These are phyloP conservation scores for Drosophila nigromelanica DNA, from an alignment of 1,140 invertebrate species.

Conservation along the genomic window DNA sequence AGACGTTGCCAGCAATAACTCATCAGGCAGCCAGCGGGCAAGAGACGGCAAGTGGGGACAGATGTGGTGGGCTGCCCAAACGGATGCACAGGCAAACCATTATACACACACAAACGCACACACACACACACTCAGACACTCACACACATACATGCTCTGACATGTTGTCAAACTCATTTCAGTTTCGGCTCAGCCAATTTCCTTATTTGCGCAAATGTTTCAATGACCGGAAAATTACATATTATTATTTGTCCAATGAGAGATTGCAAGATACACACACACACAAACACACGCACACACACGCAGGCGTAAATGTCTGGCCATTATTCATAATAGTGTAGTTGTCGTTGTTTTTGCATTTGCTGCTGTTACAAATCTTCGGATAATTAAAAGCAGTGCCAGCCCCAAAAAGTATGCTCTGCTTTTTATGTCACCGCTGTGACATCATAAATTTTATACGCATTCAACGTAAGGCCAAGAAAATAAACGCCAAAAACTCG, in stretches of 20 bases:
- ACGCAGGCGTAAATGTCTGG: conserved; percentile 35
- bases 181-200: conserved; percentile 62
- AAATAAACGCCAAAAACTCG: not conserved
- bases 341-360: conserved; percentile 22
- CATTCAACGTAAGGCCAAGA: no score
- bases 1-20: conserved; percentile 66
- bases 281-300: conserved; percentile 7
- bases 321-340: conserved; percentile 63
- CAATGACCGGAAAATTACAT: conserved; percentile 80
- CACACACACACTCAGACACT: conserved; percentile 13
- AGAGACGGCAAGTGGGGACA: not conserved
- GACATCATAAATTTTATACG: conserved; percentile 68
- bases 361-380: conserved; percentile 39
- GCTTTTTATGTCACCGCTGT: conserved; percentile 41
- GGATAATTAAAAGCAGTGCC: conserved; percentile 65
- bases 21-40: conserved; percentile 34
- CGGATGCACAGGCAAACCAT: conserved; percentile 38
- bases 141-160: conserved; percentile 13
- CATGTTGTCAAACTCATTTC: conserved; percentile 65
- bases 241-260: conserved; percentile 74
- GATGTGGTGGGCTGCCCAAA: conserved; percentile 15
- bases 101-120: conserved; percentile 19
- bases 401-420: conserved; percentile 61
- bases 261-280: conserved; percentile 30
- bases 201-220: conserved; percentile 77